These are phyloP conservation scores for Pachypsylla venusta DNA, from an alignment of 1,140 invertebrate genomes.

Conservation along the genomic window DNA sequence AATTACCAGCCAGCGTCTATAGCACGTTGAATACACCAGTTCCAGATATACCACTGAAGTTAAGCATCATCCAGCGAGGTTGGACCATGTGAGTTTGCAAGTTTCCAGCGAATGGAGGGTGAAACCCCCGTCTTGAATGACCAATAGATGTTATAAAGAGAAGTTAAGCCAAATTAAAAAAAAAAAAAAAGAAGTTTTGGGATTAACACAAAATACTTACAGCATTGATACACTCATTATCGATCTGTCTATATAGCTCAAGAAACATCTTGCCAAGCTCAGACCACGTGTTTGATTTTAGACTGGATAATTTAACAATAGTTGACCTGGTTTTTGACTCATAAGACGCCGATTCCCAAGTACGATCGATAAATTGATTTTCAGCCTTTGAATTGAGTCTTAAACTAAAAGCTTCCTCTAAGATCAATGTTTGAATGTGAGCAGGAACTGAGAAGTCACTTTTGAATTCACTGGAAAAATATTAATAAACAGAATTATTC, in stretches of 20 bases:
- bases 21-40: no score
- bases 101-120: no score
- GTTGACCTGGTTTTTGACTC: neutral
- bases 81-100: no score
- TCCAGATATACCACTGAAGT: no score
- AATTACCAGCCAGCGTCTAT: no score
- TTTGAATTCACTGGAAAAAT: no score
- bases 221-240: constrained; percentile 13
- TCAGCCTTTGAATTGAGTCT: neutral
- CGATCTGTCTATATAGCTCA: constrained; percentile 12
- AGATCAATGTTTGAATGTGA: neutral
- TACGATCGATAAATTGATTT: neutral
- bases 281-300: constrained; percentile 14
- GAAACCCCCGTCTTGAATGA: no score
- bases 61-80: no score
- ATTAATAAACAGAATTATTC: no score
- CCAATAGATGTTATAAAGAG: no score
- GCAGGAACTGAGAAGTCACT: neutral
- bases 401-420: neutral
- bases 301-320: neutral
- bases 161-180: no score
- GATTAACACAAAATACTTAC: constrained; percentile 10
- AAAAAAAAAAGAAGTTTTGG: no score
- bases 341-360: neutral
- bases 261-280: constrained; percentile 15